phyloP scores from a whole-genome alignment of 2,888 invertebrate genomes.

The Amphiduros pacificus region DNA sequence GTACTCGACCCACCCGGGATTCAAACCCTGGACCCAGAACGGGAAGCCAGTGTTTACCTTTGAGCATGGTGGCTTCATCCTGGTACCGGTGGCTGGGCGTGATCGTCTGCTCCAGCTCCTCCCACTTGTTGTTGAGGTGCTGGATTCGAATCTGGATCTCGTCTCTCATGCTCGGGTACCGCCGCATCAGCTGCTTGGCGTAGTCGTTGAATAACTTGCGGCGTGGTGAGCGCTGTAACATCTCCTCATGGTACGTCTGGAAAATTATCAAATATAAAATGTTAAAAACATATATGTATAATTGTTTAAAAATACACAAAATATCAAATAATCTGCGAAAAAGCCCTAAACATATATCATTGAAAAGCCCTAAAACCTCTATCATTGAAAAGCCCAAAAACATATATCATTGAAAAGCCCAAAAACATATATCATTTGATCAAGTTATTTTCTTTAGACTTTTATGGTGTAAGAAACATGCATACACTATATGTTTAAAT shows the following conservation, averaged over 20 bases:
- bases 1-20: too few species aligned
- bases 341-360: too few species aligned
- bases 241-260: slow-evolving; percentile 76
- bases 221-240: slow-evolving; percentile 73
- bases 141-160: slow-evolving; percentile 75
- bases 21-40: too few species aligned
- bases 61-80: slow-evolving; percentile 46
- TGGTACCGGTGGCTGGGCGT: slow-evolving; percentile 60
- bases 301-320: too few species aligned
- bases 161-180: slow-evolving; percentile 68
- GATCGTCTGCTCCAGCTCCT: slow-evolving; percentile 73
- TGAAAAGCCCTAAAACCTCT: too few species aligned
- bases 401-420: too few species aligned
- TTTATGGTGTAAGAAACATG: too few species aligned
- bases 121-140: slow-evolving; percentile 79
- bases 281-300: neutral
- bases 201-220: slow-evolving; percentile 78
- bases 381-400: too few species aligned
- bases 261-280: slow-evolving; percentile 37
- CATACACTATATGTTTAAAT: too few species aligned
- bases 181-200: slow-evolving; percentile 71
- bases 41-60: slow-evolving; percentile 49
- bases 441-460: too few species aligned
- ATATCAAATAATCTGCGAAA: too few species aligned
- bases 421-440: too few species aligned